phyloP scores from a whole-genome alignment of 1,140 invertebrate species.

The Zaprionus capensis region DNA sequence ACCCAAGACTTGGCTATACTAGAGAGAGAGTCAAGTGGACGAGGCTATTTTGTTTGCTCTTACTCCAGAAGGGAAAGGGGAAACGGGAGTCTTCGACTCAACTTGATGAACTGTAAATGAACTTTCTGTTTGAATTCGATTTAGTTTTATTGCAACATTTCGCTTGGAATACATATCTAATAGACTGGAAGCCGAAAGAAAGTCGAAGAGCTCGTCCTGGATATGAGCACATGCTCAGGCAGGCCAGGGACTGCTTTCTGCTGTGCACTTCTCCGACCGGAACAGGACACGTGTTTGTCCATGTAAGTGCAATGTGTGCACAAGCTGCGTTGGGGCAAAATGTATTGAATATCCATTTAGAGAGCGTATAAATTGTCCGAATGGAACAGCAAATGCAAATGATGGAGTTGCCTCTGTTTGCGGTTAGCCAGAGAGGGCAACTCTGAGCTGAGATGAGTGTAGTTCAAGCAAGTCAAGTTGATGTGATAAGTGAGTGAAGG shows the following conservation, averaged over 20 bases:
- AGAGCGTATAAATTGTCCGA: conserved; percentile 45
- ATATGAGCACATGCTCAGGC: conserved; percentile 6
- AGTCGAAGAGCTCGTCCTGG: neutral
- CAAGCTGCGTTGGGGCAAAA: conserved; percentile 11
- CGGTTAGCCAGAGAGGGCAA: conserved; percentile 18
- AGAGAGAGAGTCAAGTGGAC: neutral
- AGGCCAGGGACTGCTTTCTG: neutral
- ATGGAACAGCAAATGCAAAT: conserved; percentile 42
- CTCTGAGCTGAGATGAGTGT: conserved; percentile 5
- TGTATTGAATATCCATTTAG: conserved; percentile 48
- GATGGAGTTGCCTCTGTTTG: conserved; percentile 24
- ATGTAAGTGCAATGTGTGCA: conserved; percentile 29
- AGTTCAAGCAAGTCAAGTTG: conserved; percentile 16
- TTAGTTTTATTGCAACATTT: conserved; percentile 70
- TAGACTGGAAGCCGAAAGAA: conserved; percentile 36
- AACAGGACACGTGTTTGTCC: conserved; percentile 35
- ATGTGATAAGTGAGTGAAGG: neutral
- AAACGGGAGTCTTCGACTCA: neutral
- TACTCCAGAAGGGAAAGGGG: neutral
- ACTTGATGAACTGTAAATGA: conserved; percentile 79
- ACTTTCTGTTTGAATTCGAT: conserved; percentile 77
- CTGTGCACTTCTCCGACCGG: conserved; percentile 13
- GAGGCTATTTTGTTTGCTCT: conserved; percentile 51
- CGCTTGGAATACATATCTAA: conserved; percentile 53
- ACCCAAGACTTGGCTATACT: conserved; percentile 18